These are phyloP conservation scores for Heliconius cydno DNA, from an alignment of 2,888 invertebrate species.

Conservation along the genomic window DNA sequence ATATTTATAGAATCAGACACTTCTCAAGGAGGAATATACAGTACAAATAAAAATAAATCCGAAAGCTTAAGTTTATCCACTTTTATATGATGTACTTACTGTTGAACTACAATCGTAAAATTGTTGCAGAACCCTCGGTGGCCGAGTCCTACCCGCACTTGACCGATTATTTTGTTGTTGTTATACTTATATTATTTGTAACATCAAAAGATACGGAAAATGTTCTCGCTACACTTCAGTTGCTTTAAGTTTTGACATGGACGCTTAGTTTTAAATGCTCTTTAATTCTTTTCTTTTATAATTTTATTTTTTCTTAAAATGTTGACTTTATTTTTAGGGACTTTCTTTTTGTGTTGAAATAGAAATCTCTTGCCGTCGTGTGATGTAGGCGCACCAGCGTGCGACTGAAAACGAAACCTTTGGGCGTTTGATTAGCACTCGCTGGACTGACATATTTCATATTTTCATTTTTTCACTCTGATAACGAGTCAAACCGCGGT, in stretches of 20 bases:
- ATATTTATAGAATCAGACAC: too few species aligned
- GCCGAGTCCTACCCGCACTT: background rate
- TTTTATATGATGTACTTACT: too few species aligned
- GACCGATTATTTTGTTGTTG: background rate
- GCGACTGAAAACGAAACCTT: background rate
- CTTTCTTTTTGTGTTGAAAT: background rate
- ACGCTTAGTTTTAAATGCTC: slow-evolving; percentile 5
- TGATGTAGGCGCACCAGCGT: background rate
- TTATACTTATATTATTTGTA: background rate
- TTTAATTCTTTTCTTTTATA: background rate
- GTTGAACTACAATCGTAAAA: too few species aligned
- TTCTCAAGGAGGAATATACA: too few species aligned
- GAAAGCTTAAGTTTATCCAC: too few species aligned
- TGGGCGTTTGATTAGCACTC: too few species aligned
- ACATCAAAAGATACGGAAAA: slow-evolving; percentile 29
- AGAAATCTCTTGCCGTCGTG: background rate
- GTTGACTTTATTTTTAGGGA: background rate
- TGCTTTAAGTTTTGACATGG: slow-evolving; percentile 10
- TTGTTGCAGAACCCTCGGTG: background rate
- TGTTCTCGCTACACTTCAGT: background rate
- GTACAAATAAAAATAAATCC: too few species aligned
- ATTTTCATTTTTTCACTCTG: too few species aligned
- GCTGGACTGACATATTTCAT: too few species aligned
- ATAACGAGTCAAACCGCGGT: too few species aligned
- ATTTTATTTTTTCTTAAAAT: background rate